These are phyloP conservation scores for Trachurus trachurus DNA, from an alignment of 2,797 vertebrate species.

Conservation along the genomic window DNA sequence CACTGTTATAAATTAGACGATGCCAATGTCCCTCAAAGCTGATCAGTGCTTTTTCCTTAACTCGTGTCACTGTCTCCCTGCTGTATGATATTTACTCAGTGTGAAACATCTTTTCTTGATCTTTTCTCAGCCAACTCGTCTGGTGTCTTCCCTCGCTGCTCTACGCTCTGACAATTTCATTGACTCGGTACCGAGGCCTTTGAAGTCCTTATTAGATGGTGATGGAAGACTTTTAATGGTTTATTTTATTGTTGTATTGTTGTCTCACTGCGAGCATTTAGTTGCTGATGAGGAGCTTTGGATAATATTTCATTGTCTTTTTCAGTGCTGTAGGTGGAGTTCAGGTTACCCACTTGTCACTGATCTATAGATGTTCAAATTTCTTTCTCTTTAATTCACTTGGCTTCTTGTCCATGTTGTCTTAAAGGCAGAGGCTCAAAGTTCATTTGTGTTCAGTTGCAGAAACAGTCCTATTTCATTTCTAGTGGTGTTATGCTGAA, in stretches of 20 bases:
- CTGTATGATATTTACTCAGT: slow-evolving; percentile 28
- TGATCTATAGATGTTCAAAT: neutral
- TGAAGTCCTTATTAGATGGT: neutral
- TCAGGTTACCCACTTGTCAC: neutral
- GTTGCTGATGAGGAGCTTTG: neutral
- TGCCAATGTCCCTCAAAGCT: slow-evolving; percentile 54
- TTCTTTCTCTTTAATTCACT: neutral
- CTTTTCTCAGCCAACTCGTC: neutral
- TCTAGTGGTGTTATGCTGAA: neutral
- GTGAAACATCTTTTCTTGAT: slow-evolving; percentile 3
- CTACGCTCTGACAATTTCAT: neutral
- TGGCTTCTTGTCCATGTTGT: neutral
- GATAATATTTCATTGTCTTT: neutral
- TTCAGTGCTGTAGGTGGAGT: slow-evolving; percentile 1
- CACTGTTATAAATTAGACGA: slow-evolving; percentile 63
- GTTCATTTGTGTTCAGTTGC: neutral
- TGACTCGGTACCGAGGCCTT: neutral
- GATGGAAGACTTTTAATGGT: slow-evolving; percentile 13
- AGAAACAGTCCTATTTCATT: neutral
- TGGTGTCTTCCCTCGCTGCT: slow-evolving; percentile 1
- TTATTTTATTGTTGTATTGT: slow-evolving; percentile 19
- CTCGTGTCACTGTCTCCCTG: neutral
- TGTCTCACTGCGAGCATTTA: slow-evolving; percentile 10
- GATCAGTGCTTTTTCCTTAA: slow-evolving; percentile 42
- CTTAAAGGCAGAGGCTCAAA: neutral